A percentile compares a stretch with the other conserved stretches of the same genome.
These are phyloP conservation scores for Diachasmimorpha longicaudata DNA, from an alignment of 1,140 invertebrate genomes.

Conservation along the genomic window DNA sequence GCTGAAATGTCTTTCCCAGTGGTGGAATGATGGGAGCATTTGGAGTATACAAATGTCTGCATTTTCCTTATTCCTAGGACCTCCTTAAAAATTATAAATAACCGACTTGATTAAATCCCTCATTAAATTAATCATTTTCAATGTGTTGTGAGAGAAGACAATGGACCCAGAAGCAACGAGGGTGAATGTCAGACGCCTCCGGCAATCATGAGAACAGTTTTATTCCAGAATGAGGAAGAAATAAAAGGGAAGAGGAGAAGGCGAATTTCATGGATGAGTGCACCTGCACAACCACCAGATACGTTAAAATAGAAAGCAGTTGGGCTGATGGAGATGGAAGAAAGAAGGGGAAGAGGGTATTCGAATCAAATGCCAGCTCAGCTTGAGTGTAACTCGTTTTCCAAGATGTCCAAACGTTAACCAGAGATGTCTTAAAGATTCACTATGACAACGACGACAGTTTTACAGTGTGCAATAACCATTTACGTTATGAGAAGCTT, in stretches of 20 bases:
- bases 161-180: not conserved
- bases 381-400: not conserved
- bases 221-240: not conserved
- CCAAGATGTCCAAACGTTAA: not conserved
- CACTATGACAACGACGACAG: slow-evolving; percentile 10
- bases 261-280: not conserved
- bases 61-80: not conserved
- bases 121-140: not conserved
- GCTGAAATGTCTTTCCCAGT: slow-evolving; percentile 25
- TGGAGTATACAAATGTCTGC: slow-evolving; percentile 11
- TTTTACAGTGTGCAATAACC: not conserved
- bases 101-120: not conserved
- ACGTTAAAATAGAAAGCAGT: not conserved
- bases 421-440: not conserved
- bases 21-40: slow-evolving; percentile 12
- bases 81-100: not conserved
- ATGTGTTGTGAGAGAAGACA: not conserved
- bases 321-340: no score
- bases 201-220: not conserved
- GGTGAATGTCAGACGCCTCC: not conserved
- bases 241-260: not conserved
- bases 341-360: not conserved
- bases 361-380: not conserved
- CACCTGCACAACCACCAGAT: not conserved
- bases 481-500: not conserved